Evolutionary conservation across 2,888 invertebrate species (phyloP), one percentile per base, ranked within the genome.

Genomic region (Erebia aethiops): DNA sequence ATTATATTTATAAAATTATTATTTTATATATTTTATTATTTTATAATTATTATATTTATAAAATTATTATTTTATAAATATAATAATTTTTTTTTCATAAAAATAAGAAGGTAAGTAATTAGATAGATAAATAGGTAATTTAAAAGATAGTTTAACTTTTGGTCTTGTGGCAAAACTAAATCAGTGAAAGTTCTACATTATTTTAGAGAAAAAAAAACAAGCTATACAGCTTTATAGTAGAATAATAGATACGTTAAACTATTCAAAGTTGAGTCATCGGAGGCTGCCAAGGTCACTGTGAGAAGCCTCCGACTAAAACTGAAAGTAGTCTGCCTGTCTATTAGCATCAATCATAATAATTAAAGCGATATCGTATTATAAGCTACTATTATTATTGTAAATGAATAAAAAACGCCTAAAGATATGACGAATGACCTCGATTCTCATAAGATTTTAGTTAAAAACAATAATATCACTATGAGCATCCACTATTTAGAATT

Each of bases 271-370:
- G 77, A 77, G 78, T 82, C 79, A 80, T 81, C 82, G 83, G 81
- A 79, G 75, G 78, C 71, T 73, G 74, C 67, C 77, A 83, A 86
- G 80, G 80, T 79, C 84, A 81, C 81, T 82, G 82, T 79, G 82
- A 77, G 82, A 87, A 87, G 86, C 81, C 81, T 82, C 75, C 77
- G 79, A 81, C 81, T 77, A 83, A 88, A 86, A 87, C 85, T 74
- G 74, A 76, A 76, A 73, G 73, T 72, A 62, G 62, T 70, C 56
- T 60, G 71, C 64, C 73, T 71, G 73, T 69, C 71, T 71, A 67
- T 71, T 73, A 71, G 69, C 73, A 71, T 68, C 71, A 67, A 73
- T 69, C 73, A 71, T 69, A 73, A 71, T 71, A 58, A 57, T 54
- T 57, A 57, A 11, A 41, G 26, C n/a, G 41, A 41, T 60, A 41